Evolutionary conservation across 2,797 vertebrate species (phyloP).

Genomic region (Acrossocheilus wenchowensis): DNA sequence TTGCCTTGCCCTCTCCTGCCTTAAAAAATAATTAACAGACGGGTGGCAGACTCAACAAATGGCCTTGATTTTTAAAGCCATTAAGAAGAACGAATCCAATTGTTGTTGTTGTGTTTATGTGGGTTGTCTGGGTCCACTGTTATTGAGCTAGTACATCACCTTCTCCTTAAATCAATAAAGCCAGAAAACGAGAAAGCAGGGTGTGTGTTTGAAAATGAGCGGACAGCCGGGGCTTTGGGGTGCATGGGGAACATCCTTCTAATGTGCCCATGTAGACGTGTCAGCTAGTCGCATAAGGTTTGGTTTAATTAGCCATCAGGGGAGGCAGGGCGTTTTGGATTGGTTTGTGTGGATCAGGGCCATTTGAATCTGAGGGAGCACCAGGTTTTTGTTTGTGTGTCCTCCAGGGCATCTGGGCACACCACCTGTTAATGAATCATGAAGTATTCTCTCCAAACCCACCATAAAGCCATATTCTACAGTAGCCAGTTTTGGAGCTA

Average conservation of each 20-base stretch:
- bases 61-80: conserved; percentile 27
- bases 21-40: background rate
- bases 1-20: background rate
- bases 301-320: conserved; percentile 76
- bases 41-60: conserved; percentile 5
- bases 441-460: conserved; percentile 72
- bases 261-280: conserved; percentile 66
- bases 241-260: conserved; percentile 48
- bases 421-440: conserved; percentile 83
- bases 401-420: conserved; percentile 76
- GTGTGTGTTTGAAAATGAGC: conserved; percentile 29
- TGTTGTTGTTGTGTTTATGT: background rate
- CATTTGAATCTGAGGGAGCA: conserved; percentile 60
- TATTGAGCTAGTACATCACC: conserved; percentile 11
- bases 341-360: conserved; percentile 42
- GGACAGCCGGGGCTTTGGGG: conserved; percentile 39
- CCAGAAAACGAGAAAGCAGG: conserved; percentile 50
- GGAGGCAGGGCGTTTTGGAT: conserved; percentile 50
- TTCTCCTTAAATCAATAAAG: conserved; percentile 22
- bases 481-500: background rate
- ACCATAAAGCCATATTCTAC: conserved; percentile 63
- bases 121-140: background rate
- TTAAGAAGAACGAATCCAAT: conserved; percentile 2
- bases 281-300: conserved; percentile 71
- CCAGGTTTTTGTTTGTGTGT: conserved; percentile 64